Percentiles rank a stretch among this genome's conserved stretches.
phyloP scores from a whole-genome alignment of 2,113 vertebrate genomes.

The Galeopterus variegatus region DNA sequence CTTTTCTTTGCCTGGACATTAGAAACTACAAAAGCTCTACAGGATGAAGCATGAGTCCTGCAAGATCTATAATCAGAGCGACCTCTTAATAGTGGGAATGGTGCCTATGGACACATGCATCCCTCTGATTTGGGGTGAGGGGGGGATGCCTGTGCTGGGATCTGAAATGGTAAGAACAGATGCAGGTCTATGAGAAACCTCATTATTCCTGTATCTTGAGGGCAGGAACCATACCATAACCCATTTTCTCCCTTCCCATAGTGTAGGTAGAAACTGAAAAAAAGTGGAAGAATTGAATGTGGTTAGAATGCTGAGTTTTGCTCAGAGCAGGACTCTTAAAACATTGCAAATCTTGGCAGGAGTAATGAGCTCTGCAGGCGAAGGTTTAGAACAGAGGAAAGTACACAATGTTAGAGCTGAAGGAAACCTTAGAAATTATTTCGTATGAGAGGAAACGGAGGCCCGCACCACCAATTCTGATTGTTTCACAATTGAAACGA shows the following conservation, averaged over 20 bases:
- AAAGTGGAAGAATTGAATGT: too few relatives aligned
- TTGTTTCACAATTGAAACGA: not conserved
- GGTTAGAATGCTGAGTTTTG: not conserved
- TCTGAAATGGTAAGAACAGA: not conserved
- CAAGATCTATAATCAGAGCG: not conserved
- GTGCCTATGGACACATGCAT: not conserved
- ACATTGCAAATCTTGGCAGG: not conserved
- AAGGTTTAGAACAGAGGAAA: not conserved
- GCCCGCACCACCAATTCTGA: not conserved
- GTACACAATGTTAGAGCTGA: not conserved
- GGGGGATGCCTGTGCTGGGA: not conserved
- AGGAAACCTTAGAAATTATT: not conserved
- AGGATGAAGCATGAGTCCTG: not conserved
- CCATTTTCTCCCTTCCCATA: fast-evolving
- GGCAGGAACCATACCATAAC: not conserved
- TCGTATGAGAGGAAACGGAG: not conserved
- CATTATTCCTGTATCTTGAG: not conserved
- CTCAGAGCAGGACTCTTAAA: not conserved
- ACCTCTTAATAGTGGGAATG: not conserved
- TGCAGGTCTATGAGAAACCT: not conserved
- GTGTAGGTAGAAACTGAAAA: too few relatives aligned
- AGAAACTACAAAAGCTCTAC: not conserved
- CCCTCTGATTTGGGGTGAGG: not conserved
- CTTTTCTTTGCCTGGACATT: conserved; percentile 45
- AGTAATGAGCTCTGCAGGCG: not conserved